phyloP scores from a whole-genome alignment of 30 jellyfish, hydroid and myxozoan genomes.

The Pseudorhiza aurosa region DNA sequence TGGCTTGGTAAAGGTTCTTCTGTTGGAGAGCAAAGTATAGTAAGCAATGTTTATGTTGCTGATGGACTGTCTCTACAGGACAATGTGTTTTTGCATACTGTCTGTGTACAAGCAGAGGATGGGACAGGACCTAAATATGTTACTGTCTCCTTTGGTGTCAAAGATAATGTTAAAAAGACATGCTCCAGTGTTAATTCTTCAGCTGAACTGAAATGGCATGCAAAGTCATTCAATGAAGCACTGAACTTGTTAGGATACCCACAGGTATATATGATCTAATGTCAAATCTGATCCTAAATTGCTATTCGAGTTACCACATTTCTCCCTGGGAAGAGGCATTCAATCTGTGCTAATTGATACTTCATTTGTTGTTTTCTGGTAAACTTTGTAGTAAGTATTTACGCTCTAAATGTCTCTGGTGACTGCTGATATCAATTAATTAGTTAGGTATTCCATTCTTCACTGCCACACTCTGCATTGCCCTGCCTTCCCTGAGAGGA shows the following conservation, averaged over 20 bases:
- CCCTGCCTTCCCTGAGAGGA: too few relatives aligned
- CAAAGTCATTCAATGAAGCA: slow-evolving; percentile 51
- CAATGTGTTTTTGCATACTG: slow-evolving; percentile 82
- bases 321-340: too few relatives aligned
- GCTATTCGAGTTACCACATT: too few relatives aligned
- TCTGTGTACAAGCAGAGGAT: slow-evolving; percentile 36
- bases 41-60: slow-evolving; percentile 76
- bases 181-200: slow-evolving; percentile 23
- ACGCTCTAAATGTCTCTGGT: too few relatives aligned
- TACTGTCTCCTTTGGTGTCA: slow-evolving; percentile 80
- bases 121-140: slow-evolving; percentile 46
- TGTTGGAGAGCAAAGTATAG: slow-evolving; percentile 71
- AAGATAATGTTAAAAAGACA: slow-evolving; percentile 78
- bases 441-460: too few relatives aligned
- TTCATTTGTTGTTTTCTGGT: too few relatives aligned
- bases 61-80: slow-evolving; percentile 67
- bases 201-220: slow-evolving; percentile 43
- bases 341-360: too few relatives aligned
- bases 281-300: too few relatives aligned
- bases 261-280: too few relatives aligned
- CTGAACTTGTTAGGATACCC: slow-evolving; percentile 39
- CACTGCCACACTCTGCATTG: too few relatives aligned
- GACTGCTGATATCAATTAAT: too few relatives aligned
- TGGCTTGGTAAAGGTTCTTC: slow-evolving; percentile 54
- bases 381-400: too few relatives aligned